Percentiles rank a stretch among this genome's conserved stretches.
Conservation (phyloP, 2,888 invertebrate genomes). For the Ommatoiulus sabulosus region DNA sequence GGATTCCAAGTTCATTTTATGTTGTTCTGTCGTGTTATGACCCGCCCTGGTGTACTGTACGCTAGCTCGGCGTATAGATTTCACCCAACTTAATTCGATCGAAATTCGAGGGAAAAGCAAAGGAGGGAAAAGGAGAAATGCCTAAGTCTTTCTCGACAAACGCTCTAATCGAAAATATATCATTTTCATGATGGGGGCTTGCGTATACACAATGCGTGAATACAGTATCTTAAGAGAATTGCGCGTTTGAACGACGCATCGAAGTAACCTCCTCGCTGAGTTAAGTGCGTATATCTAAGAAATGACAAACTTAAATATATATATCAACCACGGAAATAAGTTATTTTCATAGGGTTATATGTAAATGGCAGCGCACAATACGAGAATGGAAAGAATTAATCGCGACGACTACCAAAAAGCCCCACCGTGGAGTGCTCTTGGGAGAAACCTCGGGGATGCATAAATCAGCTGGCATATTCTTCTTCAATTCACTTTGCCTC, state of each 20-base stretch:
- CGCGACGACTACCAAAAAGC: neutral
- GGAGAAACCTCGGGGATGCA: neutral
- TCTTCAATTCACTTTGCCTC: neutral
- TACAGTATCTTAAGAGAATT: neutral
- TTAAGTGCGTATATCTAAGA: neutral
- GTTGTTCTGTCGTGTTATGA: constrained; percentile 42
- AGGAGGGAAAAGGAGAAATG: neutral
- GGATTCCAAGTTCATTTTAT: constrained; percentile 41
- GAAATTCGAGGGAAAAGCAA: neutral
- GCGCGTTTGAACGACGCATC: neutral
- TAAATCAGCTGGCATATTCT: neutral
- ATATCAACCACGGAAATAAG: constrained; percentile 1
- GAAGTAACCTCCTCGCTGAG: neutral
- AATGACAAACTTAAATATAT: neutral
- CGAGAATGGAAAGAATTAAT: neutral
- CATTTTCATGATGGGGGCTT: constrained; percentile 10
- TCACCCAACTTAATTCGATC: neutral
- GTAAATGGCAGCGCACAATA: constrained; percentile 7
- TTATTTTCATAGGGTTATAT: neutral
- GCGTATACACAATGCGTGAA: neutral
- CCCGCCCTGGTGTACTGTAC: neutral
- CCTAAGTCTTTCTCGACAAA: neutral
- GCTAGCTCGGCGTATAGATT: neutral
- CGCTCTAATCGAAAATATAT: constrained; percentile 28
- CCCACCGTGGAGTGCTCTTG: neutral